Percentiles rank a stretch among this genome's conserved stretches.
phyloP scores from a whole-genome alignment of 2,113 vertebrate genomes.

The Phrynosoma platyrhinos region DNA sequence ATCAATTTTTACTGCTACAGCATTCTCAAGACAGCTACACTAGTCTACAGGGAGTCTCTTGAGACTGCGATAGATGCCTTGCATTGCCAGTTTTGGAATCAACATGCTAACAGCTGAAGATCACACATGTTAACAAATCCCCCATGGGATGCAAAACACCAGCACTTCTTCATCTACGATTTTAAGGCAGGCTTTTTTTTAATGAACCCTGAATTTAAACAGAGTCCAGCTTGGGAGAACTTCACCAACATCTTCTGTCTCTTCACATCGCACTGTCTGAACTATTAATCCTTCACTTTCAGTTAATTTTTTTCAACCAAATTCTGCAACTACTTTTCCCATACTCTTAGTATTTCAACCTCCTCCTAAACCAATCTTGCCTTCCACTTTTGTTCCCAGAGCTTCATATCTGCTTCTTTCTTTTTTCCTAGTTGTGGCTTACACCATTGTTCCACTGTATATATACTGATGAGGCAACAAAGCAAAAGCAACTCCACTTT shows the following conservation, averaged over 20 bases:
- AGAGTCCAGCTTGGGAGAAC: not conserved
- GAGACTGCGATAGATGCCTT: not conserved
- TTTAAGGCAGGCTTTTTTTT: not conserved
- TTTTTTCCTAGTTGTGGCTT: too few relatives aligned
- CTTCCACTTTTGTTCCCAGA: not conserved
- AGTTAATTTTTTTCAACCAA: not conserved
- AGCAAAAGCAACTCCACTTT: not conserved
- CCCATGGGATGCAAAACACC: not conserved
- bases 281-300: not conserved
- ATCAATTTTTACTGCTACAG: not conserved
- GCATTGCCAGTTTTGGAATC: not conserved
- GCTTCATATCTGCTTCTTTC: not conserved
- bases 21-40: not conserved
- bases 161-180: not conserved
- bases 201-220: not conserved
- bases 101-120: not conserved
- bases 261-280: not conserved
- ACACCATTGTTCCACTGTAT: not conserved
- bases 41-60: not conserved
- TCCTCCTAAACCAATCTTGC: not conserved
- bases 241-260: not conserved
- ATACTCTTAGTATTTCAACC: not conserved
- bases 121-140: not conserved
- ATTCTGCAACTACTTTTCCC: not conserved
- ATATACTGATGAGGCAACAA: not conserved